A percentile compares a stretch with the other conserved stretches of the same genome.
phyloP scores from a whole-genome alignment of 2,888 invertebrate species.

The Helleia helle region DNA sequence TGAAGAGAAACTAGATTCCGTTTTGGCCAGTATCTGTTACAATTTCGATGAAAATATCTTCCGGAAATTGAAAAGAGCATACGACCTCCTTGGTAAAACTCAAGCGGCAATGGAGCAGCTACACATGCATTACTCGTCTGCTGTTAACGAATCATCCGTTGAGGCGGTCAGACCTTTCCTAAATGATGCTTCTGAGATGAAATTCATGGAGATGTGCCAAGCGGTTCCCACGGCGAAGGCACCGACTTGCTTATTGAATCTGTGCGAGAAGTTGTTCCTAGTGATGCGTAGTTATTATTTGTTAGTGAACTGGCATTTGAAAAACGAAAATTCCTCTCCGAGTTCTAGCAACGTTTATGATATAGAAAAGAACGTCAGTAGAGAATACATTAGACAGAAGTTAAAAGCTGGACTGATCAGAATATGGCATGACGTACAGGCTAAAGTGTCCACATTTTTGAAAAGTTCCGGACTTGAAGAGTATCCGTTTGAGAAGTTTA shows the following conservation, averaged over 20 bases:
- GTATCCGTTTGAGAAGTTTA: slow-evolving; percentile 95
- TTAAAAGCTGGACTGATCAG: slow-evolving; percentile 88
- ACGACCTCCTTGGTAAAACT: slow-evolving; percentile 90
- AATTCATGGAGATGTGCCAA: slow-evolving; percentile 88
- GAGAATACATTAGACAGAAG: slow-evolving; percentile 89
- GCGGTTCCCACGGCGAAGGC: slow-evolving; percentile 55
- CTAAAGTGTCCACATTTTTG: slow-evolving; percentile 88
- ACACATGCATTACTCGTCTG: slow-evolving; percentile 95
- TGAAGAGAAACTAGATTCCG: slow-evolving; percentile 92
- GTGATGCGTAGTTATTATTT: slow-evolving; percentile 87
- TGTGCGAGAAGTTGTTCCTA: slow-evolving; percentile 90
- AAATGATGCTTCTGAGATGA: slow-evolving; percentile 38
- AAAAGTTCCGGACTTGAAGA: slow-evolving; percentile 86
- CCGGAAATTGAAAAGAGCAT: slow-evolving; percentile 89
- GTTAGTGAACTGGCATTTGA: slow-evolving; percentile 84
- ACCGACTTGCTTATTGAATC: slow-evolving; percentile 82
- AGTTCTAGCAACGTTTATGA: slow-evolving; percentile 54
- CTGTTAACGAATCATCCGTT: slow-evolving; percentile 87
- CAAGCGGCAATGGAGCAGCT: slow-evolving; percentile 95
- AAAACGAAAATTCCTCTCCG: slow-evolving; percentile 44
- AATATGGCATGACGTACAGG: slow-evolving; percentile 96
- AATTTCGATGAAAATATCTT: slow-evolving; percentile 87
- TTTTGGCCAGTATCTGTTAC: slow-evolving; percentile 83
- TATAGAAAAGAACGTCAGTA: slow-evolving; percentile 79
- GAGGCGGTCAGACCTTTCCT: slow-evolving; percentile 73